phyloP scores from a whole-genome alignment of 2,797 vertebrate genomes.

The Gambelia wislizenii region DNA sequence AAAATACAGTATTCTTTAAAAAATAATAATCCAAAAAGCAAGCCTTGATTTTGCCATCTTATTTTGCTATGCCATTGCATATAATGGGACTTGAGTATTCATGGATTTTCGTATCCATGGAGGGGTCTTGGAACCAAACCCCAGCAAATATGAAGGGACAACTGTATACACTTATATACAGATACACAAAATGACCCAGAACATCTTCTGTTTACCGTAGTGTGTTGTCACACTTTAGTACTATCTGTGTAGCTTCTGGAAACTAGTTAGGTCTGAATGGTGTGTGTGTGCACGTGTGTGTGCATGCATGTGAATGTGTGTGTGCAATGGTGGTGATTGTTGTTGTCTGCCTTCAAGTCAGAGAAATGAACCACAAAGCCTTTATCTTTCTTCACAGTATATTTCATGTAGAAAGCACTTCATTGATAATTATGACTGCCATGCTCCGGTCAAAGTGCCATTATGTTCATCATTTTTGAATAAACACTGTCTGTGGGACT shows the following conservation, averaged over 20 bases:
- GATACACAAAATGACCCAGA: not conserved
- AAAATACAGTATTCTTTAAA: too few species aligned
- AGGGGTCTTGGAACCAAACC: too few species aligned
- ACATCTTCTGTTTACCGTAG: not conserved
- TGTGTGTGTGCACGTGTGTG: not conserved
- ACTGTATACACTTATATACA: not conserved
- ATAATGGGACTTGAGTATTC: too few species aligned
- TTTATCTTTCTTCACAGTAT: slow-evolving; percentile 25
- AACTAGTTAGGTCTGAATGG: slow-evolving; percentile 39
- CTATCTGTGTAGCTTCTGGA: slow-evolving; percentile 32
- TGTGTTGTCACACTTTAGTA: not conserved
- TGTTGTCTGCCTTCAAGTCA: too few species aligned
- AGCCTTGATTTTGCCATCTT: too few species aligned
- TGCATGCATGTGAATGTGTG: too few species aligned
- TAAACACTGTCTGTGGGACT: slow-evolving; percentile 55
- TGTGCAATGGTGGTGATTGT: too few species aligned
- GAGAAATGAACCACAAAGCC: slow-evolving; percentile 24
- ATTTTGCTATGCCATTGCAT: too few species aligned
- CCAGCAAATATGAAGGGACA: too few species aligned
- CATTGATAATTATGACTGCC: slow-evolving; percentile 52
- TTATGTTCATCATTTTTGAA: slow-evolving; percentile 63
- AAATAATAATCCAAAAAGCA: too few species aligned
- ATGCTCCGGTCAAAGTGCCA: slow-evolving; percentile 62
- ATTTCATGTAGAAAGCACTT: slow-evolving; percentile 52
- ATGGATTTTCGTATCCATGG: too few species aligned